Evolutionary conservation across 2,888 invertebrate species (phyloP).

Genomic region (Carabus problematicus): DNA sequence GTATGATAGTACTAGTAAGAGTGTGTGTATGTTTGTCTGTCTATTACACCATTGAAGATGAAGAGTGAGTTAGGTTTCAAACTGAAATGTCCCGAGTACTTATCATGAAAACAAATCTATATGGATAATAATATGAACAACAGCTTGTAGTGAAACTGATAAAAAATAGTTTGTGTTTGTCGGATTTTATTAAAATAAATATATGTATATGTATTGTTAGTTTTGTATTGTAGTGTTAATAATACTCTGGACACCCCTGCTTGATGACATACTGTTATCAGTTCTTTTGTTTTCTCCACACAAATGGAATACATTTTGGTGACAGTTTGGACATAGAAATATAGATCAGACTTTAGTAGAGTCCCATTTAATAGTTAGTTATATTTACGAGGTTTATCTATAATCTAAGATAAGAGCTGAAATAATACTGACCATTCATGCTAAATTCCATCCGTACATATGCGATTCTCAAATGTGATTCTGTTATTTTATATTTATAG

Average conservation of each 20-base stretch:
- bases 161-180: too few species aligned
- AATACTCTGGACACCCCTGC: slow-evolving; percentile 32
- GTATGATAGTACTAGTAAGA: slow-evolving; percentile 16
- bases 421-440: slow-evolving; percentile 23
- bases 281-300: slow-evolving; percentile 39
- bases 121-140: too few species aligned
- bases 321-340: slow-evolving; percentile 40
- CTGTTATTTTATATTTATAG: slow-evolving; percentile 17
- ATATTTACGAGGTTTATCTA: slow-evolving; percentile 29
- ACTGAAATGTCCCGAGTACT: neutral
- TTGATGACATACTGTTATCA: slow-evolving; percentile 37
- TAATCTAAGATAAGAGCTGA: slow-evolving; percentile 31
- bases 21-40: too few species aligned
- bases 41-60: neutral
- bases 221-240: neutral
- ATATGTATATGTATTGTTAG: too few species aligned
- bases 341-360: slow-evolving; percentile 40
- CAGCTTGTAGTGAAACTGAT: too few species aligned
- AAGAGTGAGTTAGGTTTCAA: slow-evolving; percentile 12
- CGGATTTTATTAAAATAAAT: too few species aligned
- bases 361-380: slow-evolving; percentile 42
- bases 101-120: too few species aligned
- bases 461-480: too few species aligned
- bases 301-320: slow-evolving; percentile 41
- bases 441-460: too few species aligned